phyloP scores from a whole-genome alignment of 2,797 vertebrate genomes.

The Taeniopygia guttata region DNA sequence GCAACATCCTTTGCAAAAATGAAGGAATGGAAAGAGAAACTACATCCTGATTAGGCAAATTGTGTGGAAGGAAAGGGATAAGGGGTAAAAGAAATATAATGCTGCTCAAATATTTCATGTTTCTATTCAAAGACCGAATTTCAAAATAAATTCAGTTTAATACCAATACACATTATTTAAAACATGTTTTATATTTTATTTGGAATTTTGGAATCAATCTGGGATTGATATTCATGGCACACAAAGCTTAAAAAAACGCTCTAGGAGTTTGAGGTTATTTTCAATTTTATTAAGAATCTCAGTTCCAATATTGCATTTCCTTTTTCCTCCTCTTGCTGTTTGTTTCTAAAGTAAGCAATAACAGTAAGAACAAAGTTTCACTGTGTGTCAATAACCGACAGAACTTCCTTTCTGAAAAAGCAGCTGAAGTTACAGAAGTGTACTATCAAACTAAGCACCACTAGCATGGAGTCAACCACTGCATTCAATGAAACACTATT shows the following conservation, averaged over 20 bases:
- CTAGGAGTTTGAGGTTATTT: fast-evolving
- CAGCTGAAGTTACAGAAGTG: background rate
- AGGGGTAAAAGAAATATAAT: background rate
- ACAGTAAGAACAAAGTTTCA: background rate
- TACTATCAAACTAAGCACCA: background rate
- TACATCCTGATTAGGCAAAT: background rate
- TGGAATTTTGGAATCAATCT: background rate
- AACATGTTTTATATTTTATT: background rate
- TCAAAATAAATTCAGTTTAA: background rate
- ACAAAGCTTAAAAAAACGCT: background rate
- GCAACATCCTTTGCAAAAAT: background rate
- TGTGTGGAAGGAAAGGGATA: background rate
- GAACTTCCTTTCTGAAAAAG: background rate
- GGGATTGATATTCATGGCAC: background rate
- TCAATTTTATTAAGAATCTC: background rate
- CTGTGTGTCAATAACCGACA: background rate
- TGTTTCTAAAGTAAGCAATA: background rate
- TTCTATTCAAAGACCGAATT: background rate
- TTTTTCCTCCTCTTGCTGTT: background rate
- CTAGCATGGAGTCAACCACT: background rate
- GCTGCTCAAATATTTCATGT: background rate
- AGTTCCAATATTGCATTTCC: background rate
- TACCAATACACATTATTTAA: background rate
- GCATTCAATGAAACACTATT: background rate
- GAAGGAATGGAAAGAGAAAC: background rate